Percentiles rank a stretch among this genome's conserved stretches.
Conservation (phyloP, 2,113 vertebrate species). For the Speoplatyrhinus poulsoni region DNA sequence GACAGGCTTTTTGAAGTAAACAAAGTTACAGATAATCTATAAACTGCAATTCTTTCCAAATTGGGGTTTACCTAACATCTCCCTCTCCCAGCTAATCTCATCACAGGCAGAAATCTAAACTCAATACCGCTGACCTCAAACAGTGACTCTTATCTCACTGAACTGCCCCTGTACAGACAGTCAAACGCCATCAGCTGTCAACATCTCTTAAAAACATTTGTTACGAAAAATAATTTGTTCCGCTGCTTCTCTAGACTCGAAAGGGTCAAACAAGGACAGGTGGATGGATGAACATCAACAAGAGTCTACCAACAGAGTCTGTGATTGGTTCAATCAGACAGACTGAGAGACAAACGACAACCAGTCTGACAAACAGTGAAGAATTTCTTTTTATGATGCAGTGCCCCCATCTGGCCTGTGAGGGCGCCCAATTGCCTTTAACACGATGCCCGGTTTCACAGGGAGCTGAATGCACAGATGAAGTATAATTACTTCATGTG, state of each 20-base stretch:
- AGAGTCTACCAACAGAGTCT: not conserved
- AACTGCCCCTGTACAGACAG: conserved; percentile 17
- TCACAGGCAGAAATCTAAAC: conserved; percentile 51
- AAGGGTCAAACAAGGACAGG: not conserved
- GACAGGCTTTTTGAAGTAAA: conserved; percentile 29
- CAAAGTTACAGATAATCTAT: conserved; percentile 60
- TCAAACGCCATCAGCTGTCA: not conserved
- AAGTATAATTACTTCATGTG: no score
- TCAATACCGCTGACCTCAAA: conserved; percentile 54
- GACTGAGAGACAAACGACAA: conserved; percentile 1
- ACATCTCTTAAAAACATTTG: conserved; percentile 7
- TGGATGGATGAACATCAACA: not conserved
- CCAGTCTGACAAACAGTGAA: conserved; percentile 17
- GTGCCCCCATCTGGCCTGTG: conserved; percentile 55
- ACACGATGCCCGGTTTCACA: conserved; percentile 37
- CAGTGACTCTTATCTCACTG: conserved; percentile 42
- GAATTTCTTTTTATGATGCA: conserved; percentile 61
- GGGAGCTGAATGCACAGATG: no score
- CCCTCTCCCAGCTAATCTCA: conserved; percentile 44
- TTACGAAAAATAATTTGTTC: conserved; percentile 18
- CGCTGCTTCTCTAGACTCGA: conserved; percentile 9
- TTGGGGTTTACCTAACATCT: conserved; percentile 42
- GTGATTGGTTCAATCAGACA: conserved; percentile 29
- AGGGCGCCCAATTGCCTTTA: conserved; percentile 54
- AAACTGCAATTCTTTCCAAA: conserved; percentile 53